Base-by-base conservation (phyloP, 1,140 invertebrate species). In the Bombus impatiens region DNA sequence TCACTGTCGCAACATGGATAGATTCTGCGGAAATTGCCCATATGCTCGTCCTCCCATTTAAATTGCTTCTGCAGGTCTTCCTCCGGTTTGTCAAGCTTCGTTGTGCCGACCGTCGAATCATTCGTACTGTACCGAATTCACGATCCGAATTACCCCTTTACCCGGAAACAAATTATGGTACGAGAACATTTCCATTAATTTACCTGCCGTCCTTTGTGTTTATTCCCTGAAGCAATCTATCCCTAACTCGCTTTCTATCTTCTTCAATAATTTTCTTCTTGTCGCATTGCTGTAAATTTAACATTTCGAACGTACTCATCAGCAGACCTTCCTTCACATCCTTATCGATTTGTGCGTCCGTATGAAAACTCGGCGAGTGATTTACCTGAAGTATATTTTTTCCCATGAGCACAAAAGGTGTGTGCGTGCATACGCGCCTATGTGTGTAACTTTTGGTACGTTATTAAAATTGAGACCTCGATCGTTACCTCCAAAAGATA, bases 351-450 rank as follows among this genome's bases (percentile, higher is more conserved):
- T 96, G 96, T 4, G 98, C 97, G 93, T 98, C 98, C 1, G 98
- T 98, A 90, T 98, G 97, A 92, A 98, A 98, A 95, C 98, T 98
- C 8, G 98, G 98, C 10, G 98, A 98, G 92, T 98, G 98, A 95
- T 99, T 99, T 2, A 98, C 97, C 96, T 97, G 76, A 44, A 82
- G 78, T 72, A 85, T 82, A 32, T n/a, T 5, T 40, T 35, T 18
- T 10, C 22, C 6, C 32, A 25, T 15, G 3, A 70, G 22, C 25
- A 40, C 10, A 15, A n/a, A 28, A n/a, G 1, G 3, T 13, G 2
- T 59, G 10, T 1, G 1, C 12, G 2, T 9, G 28, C 10, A 28
- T 25, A 59, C 10, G 10, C 28, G 8, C 10, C 22, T 28, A 28
- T 3, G 8, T 15, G 3, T 32, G n/a, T 2, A n/a, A 53, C 8